Base-by-base conservation (phyloP, 2,113 vertebrate species). In the Penelope pileata region DNA sequence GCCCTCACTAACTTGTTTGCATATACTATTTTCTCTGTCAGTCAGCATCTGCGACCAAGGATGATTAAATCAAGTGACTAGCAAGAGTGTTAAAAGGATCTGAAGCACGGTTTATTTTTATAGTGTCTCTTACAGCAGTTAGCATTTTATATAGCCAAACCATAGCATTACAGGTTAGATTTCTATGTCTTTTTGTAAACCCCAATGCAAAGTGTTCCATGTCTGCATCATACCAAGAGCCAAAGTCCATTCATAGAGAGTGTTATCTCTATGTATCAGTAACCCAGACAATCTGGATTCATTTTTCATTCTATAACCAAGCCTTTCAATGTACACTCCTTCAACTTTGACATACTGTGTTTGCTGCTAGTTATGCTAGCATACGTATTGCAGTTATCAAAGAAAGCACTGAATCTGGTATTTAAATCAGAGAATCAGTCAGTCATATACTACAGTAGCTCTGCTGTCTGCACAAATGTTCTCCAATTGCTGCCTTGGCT, bases 281-380 rank as follows among this genome's bases (percentile, higher is more conserved):
- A 95, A 94, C 92, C 80, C 91, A 67, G 88, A 91, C 94, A 95
- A 93, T 90, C 85, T 76, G 64, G 69, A 77, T 91, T 95, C 90
- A 92, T 82, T 94, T 83, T 94, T 91, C 94, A 94, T 88, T 84
- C 79, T 83, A 75, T 81, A 95, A 90, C 77, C 45, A 88, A 83
- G 56, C 54, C 93, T 96, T 97, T 94, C 79, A 95, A 90, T 91
- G 92, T 72, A 50, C 64, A 63, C 56, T 83, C 88, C 59, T 76
- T 87, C 78, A 79, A 42, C 79, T 76, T 77, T 36, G 42, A 86
- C 88, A 90, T 68, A 70, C 15, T 67, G 8, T 40, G 43, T 81
- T 88, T 75, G 87, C 78, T 80, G 84, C 82, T 88, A 83, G 72
- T 93, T 88, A 51, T 78, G 86, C 60, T 58, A 86, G 53, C 40